Conservation (phyloP, 2,888 invertebrate genomes). For the Syritta pipiens region DNA sequence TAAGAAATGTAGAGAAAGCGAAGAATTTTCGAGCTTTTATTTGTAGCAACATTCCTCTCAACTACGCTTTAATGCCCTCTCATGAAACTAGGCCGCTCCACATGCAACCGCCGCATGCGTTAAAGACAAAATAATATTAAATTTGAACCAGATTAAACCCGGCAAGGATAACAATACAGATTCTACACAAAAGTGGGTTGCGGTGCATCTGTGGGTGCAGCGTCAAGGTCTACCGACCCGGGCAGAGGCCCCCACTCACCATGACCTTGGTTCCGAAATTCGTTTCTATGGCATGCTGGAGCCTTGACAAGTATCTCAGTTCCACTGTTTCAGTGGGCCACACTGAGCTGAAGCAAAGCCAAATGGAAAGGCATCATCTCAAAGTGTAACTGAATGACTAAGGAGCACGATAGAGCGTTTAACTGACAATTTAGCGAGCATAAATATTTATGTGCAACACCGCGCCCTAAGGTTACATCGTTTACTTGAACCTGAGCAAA, state of each 20-base stretch:
- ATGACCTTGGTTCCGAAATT: conserved; percentile 49
- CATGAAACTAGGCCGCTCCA: background rate
- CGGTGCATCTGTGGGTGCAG: conserved; percentile 27
- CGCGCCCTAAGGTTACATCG: conserved; percentile 63
- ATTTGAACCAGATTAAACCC: conserved; percentile 19
- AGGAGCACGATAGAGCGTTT: conserved; percentile 62
- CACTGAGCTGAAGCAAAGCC: conserved; percentile 17
- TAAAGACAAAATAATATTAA: background rate
- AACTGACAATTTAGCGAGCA: conserved; percentile 65
- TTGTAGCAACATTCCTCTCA: background rate
- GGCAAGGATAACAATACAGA: conserved; percentile 44
- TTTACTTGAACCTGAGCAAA: conserved; percentile 61
- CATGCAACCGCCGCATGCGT: background rate
- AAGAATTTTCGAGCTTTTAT: too few relatives aligned
- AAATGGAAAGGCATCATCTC: conserved; percentile 37
- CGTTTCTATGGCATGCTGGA: conserved; percentile 41
- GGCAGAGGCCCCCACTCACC: conserved; percentile 32
- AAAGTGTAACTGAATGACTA: conserved; percentile 50
- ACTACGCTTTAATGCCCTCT: background rate
- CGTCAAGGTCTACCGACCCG: conserved; percentile 34
- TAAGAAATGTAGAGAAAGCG: too few relatives aligned
- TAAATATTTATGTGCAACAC: conserved; percentile 67
- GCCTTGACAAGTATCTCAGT: conserved; percentile 23
- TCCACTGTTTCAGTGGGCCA: conserved; percentile 24
- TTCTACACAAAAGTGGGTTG: conserved; percentile 46